Percentiles rank a stretch among this genome's conserved stretches.
phyloP scores from a whole-genome alignment of 2,113 vertebrate genomes.

The Raja brachyura region DNA sequence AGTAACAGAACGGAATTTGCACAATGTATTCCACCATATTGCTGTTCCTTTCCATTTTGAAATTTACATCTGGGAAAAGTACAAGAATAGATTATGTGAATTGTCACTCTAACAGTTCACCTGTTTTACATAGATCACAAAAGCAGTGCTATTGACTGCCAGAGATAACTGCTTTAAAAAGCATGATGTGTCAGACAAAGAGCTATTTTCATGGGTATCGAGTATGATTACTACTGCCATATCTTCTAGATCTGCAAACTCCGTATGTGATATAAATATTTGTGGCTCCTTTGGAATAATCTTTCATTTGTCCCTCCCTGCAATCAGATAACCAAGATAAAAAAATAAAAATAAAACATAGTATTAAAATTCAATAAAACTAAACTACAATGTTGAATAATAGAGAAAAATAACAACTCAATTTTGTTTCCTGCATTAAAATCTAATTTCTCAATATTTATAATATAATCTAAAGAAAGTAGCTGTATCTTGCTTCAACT shows the following conservation, averaged over 20 bases:
- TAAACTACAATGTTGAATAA: background rate
- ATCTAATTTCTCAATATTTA: constrained; percentile 3
- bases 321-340: background rate
- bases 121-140: background rate
- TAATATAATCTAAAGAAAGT: background rate
- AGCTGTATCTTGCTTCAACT: background rate
- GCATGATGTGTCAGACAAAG: background rate
- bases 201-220: background rate
- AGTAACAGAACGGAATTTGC: background rate
- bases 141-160: background rate
- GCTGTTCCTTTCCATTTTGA: background rate
- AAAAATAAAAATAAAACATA: background rate
- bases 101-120: background rate
- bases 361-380: background rate
- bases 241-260: background rate
- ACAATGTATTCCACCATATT: background rate
- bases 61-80: background rate
- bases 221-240: background rate
- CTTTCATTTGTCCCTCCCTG: background rate
- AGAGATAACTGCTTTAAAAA: background rate
- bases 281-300: background rate
- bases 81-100: background rate
- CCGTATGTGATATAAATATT: background rate
- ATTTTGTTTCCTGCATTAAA: background rate
- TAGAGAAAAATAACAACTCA: background rate